phyloP scores from a whole-genome alignment of 2,888 invertebrate species.

The Ceraclea dissimilis region DNA sequence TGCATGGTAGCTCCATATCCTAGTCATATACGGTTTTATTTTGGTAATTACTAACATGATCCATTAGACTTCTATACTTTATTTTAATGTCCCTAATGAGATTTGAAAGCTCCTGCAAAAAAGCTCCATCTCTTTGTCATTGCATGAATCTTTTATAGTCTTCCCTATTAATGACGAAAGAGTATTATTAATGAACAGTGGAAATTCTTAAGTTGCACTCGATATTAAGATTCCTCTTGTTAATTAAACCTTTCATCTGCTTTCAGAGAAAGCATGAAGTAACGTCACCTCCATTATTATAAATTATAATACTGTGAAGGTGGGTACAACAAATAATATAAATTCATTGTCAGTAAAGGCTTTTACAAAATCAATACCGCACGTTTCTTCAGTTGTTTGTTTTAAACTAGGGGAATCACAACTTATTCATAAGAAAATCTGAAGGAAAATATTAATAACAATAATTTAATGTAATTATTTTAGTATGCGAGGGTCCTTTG shows the following conservation, averaged over 20 bases:
- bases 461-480: no score
- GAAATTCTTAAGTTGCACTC: not conserved
- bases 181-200: not conserved
- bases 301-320: not conserved
- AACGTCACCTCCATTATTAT: not conserved
- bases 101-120: no score
- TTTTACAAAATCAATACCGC: constrained; percentile 4
- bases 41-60: no score
- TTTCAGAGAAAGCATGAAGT: not conserved
- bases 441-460: no score
- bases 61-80: no score
- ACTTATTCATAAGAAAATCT: not conserved
- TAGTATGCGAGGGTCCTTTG: no score
- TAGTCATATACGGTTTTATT: no score
- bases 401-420: not conserved
- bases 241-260: constrained; percentile 4
- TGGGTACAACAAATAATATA: not conserved
- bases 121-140: no score
- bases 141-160: no score
- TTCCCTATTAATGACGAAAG: no score
- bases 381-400: not conserved
- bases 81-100: no score
- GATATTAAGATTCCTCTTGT: not conserved
- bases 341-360: constrained; percentile 2
- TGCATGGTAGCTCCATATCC: no score